Conservation (phyloP, 2,888 invertebrate species). For the Cyclophora punctaria region DNA sequence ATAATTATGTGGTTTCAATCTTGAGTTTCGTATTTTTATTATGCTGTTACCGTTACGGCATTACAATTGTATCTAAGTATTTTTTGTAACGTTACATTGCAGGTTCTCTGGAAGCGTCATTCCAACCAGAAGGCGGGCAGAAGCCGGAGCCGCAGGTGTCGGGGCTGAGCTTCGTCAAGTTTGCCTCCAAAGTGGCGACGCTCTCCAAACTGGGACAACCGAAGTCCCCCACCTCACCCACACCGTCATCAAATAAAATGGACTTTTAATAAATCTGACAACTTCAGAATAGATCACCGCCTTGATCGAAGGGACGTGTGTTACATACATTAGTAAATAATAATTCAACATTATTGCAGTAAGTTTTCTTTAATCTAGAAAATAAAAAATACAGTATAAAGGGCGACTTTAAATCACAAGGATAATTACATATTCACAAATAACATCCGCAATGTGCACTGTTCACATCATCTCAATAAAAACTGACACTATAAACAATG, state of each 20-base stretch:
- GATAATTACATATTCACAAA: slow-evolving; percentile 76
- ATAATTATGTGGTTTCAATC: too few relatives aligned
- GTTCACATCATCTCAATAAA: slow-evolving; percentile 51
- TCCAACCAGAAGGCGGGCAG: slow-evolving; percentile 49
- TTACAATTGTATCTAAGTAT: background rate
- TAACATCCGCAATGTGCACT: slow-evolving; percentile 61
- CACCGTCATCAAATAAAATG: slow-evolving; percentile 48
- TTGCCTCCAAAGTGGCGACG: slow-evolving; percentile 61
- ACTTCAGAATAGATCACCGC: slow-evolving; percentile 6
- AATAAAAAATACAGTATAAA: slow-evolving; percentile 75
- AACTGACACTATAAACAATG: slow-evolving; percentile 65
- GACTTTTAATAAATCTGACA: slow-evolving; percentile 37
- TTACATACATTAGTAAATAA: too few relatives aligned
- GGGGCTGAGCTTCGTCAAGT: slow-evolving; percentile 57
- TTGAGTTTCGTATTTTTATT: too few relatives aligned
- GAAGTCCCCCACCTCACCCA: slow-evolving; percentile 54
- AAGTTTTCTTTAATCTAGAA: slow-evolving; percentile 75
- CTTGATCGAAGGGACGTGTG: background rate
- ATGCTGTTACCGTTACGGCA: too few relatives aligned
- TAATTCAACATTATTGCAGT: slow-evolving; percentile 38
- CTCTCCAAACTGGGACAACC: slow-evolving; percentile 54
- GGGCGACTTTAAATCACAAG: slow-evolving; percentile 72
- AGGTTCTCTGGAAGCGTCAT: slow-evolving; percentile 61
- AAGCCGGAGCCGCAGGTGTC: slow-evolving; percentile 56
- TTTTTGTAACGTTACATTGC: slow-evolving; percentile 4